phyloP scores from a whole-genome alignment of 1,140 invertebrate genomes.

The Lepidurus packardi region DNA sequence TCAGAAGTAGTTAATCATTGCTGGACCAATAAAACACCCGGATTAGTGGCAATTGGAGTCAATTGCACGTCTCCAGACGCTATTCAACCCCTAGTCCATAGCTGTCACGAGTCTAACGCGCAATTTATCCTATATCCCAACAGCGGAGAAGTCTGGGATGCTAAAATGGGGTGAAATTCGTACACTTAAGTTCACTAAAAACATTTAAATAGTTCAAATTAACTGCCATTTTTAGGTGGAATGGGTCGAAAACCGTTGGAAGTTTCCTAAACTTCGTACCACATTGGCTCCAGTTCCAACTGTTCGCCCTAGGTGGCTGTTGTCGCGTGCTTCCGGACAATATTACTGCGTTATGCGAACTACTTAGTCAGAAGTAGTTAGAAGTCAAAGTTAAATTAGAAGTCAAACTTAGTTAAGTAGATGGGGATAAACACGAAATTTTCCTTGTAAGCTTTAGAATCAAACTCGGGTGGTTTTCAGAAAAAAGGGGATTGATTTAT shows the following conservation, averaged over 20 bases:
- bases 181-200: too few species aligned
- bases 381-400: too few species aligned
- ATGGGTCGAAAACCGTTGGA: not conserved
- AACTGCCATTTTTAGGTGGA: slow-evolving; percentile 42
- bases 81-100: slow-evolving; percentile 53
- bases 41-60: slow-evolving; percentile 72
- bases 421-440: too few species aligned
- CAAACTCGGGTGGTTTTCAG: not conserved
- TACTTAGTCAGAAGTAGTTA: not conserved
- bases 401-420: too few species aligned
- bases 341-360: slow-evolving; percentile 43
- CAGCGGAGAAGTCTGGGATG: slow-evolving; percentile 57
- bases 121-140: slow-evolving; percentile 68
- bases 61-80: slow-evolving; percentile 70
- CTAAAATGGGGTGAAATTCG: slow-evolving; percentile 47
- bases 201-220: too few species aligned
- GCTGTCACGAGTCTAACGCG: slow-evolving; percentile 48
- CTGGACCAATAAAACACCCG: slow-evolving; percentile 57
- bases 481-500: slow-evolving; percentile 19
- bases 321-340: slow-evolving; percentile 63
- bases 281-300: slow-evolving; percentile 63
- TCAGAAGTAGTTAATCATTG: slow-evolving; percentile 54
- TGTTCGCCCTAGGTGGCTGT: slow-evolving; percentile 69
- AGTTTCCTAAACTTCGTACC: slow-evolving; percentile 53
- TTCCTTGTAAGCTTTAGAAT: not conserved